phyloP scores from a whole-genome alignment of 2,888 invertebrate genomes.

The Rhopalosiphum nymphaeae region DNA sequence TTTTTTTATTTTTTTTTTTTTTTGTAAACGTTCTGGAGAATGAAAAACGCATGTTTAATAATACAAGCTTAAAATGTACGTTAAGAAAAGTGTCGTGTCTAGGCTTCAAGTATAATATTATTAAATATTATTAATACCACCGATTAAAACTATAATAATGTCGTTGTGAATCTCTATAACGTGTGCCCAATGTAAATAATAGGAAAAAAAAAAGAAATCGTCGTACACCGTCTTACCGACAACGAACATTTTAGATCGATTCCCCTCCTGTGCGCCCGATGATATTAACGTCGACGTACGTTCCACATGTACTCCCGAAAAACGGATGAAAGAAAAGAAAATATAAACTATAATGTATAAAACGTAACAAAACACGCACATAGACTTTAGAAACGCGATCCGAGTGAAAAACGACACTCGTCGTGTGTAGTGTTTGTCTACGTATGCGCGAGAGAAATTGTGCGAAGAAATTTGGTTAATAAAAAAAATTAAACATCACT shows the following conservation, averaged over 20 bases:
- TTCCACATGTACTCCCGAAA: not conserved
- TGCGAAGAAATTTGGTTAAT: not conserved
- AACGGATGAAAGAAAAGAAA: not conserved
- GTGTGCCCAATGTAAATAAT: not conserved
- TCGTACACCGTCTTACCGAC: not conserved
- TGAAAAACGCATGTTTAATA: not conserved
- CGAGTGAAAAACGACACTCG: constrained; percentile 46
- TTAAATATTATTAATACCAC: not conserved
- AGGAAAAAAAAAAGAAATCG: not conserved
- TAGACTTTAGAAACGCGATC: constrained; percentile 26
- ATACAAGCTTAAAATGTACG: not conserved
- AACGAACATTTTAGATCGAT: not conserved
- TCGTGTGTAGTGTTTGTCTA: not conserved
- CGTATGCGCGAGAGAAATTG: too few relatives aligned
- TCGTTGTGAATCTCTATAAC: not conserved
- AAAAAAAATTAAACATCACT: constrained; percentile 18
- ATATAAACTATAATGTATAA: not conserved
- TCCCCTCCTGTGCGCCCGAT: not conserved
- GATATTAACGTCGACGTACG: not conserved
- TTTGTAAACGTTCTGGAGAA: not conserved
- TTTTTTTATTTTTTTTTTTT: not conserved
- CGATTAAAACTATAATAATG: not conserved
- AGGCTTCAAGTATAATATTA: not conserved
- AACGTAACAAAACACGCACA: not conserved
- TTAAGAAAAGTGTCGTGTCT: not conserved